Percentiles rank a stretch among this genome's conserved stretches.
phyloP scores from a whole-genome alignment of 2,113 vertebrate genomes.

The Mionectes macconnelli region DNA sequence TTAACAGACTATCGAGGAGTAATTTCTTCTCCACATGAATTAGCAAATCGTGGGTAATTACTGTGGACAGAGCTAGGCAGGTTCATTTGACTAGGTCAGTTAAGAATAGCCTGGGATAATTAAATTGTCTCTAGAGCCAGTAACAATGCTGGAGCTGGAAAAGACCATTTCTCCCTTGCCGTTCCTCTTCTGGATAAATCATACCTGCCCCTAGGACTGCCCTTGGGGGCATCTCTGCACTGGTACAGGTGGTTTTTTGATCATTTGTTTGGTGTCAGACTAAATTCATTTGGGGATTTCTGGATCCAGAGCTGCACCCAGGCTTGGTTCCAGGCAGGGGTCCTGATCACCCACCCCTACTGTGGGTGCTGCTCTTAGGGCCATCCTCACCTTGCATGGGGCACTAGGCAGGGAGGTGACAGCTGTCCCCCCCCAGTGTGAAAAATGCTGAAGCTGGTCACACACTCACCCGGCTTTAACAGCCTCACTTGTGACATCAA shows the following conservation, averaged over 20 bases:
- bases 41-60: conserved; percentile 58
- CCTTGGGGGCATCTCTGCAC: not conserved
- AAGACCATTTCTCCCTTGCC: not conserved
- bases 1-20: conserved; percentile 54
- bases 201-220: not conserved
- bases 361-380: accelerated
- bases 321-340: accelerated
- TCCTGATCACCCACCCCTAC: accelerated
- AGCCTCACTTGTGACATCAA: accelerated
- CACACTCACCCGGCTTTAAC: accelerated
- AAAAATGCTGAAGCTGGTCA: accelerated
- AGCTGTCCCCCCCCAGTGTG: accelerated
- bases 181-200: not conserved
- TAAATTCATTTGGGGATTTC: not conserved
- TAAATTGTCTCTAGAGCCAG: conserved; percentile 42
- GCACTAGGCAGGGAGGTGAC: not conserved
- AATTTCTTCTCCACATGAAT: conserved; percentile 61
- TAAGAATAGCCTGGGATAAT: conserved; percentile 53
- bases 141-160: not conserved
- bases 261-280: not conserved
- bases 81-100: conserved; percentile 57
- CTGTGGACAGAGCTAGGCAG: conserved; percentile 50
- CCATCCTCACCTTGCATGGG: accelerated
- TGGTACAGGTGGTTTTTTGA: accelerated
- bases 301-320: not conserved